A percentile compares a stretch with the other conserved stretches of the same genome.
Conservation (phyloP, 1,140 invertebrate genomes). For the Drosophila nebulosa region DNA sequence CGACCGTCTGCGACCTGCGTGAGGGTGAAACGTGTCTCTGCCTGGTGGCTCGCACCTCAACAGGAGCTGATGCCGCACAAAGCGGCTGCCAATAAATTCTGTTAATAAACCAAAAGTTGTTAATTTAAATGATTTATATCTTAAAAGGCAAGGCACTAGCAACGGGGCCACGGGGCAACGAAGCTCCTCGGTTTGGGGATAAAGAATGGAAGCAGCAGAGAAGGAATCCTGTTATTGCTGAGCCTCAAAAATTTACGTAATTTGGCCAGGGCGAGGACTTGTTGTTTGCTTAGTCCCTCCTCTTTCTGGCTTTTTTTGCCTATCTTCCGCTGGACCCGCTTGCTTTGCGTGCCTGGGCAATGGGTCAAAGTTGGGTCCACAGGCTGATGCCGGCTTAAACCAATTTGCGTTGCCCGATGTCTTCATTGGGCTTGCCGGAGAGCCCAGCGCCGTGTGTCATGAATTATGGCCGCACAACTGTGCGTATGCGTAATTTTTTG, state of each 20-base stretch:
- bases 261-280: constrained; percentile 41
- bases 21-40: constrained; percentile 35
- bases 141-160: constrained; percentile 19
- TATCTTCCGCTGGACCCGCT: constrained; percentile 7
- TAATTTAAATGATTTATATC: constrained; percentile 81
- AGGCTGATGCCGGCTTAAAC: constrained; percentile 66
- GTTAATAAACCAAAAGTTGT: constrained; percentile 81
- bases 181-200: constrained; percentile 2
- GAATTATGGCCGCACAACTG: constrained; percentile 71
- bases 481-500: constrained; percentile 72
- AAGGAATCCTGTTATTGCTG: constrained; percentile 55
- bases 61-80: constrained; percentile 66
- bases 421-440: constrained; percentile 54
- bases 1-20: constrained; percentile 25
- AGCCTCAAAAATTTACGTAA: constrained; percentile 77
- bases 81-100: constrained; percentile 79
- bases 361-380: constrained; percentile 61
- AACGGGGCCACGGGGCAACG: not conserved
- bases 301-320: constrained; percentile 15
- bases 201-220: not conserved
- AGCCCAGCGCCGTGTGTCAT: constrained; percentile 63
- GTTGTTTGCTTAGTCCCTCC: constrained; percentile 42
- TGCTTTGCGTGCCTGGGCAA: constrained; percentile 47
- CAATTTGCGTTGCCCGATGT: constrained; percentile 74
- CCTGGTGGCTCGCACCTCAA: constrained; percentile 38